Base-by-base conservation (phyloP, 2,888 invertebrate genomes). In the Idaea biselata region DNA sequence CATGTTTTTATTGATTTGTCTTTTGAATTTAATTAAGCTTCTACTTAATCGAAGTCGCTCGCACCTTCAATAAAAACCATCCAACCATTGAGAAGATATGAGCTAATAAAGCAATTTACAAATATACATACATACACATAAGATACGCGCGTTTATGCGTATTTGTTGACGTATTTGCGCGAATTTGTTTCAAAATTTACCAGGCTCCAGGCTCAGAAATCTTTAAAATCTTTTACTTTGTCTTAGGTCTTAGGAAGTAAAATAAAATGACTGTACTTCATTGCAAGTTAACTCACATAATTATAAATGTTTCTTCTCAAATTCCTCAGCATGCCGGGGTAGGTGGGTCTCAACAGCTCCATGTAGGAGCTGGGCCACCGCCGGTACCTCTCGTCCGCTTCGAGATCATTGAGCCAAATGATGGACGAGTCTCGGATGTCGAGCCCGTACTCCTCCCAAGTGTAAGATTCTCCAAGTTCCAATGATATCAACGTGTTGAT, bases 281-380 rank as follows among this genome's bases (percentile, higher is more conserved):
- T 25, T 3, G 25, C 25, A n/a, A n/a, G n/a, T n/a, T 25, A 3
- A 85, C 93, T 90, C 82, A 96, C 96, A 82, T 97, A 93, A 87
- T 97, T 97, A 75, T 97, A 97, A 25, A 99, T 93, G 88, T 98
- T 98, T 74, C 96, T 95, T 64, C 97, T 94, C 74, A 97, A 94
- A 81, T 97, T 97, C 69, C 99, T 93, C 66, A 99, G 91, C 98
- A 99, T 99, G 62, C 99, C 99, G 0, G 99, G 99, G 81, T 98
- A 99, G 0, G 98, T 98, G n/a, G 99, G 99, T 66, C 99, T 93
- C 68, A 99, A 91, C 68, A 99, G 91, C 77, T 99, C 98, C 93
- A 97, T 97, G 61, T 97, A 94, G 54, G 97, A 97, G 0, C 95
- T 93, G 0, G 98, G 97, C 99, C 99, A 99, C 63, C 96, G 94